These are phyloP conservation scores for Conus ventricosus DNA, from an alignment of 1,140 invertebrate species.

Conservation along the genomic window DNA sequence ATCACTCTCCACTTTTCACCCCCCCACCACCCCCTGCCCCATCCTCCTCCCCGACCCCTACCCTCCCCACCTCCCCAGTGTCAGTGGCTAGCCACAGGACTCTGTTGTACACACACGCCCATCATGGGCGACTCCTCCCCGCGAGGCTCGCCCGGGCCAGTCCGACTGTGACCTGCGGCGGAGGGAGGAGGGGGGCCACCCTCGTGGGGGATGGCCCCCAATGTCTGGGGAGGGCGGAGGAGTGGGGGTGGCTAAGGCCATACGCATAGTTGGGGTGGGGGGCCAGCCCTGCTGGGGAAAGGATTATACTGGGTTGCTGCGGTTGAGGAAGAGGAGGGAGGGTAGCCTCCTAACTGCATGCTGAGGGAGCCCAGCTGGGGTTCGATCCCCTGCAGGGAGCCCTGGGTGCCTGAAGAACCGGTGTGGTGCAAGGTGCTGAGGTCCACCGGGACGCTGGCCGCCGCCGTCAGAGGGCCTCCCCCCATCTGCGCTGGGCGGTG, in stretches of 20 bases:
- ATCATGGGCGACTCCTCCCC: slow-evolving; percentile 88
- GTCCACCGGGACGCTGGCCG: slow-evolving; percentile 1
- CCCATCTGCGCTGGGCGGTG: neutral
- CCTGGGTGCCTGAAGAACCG: neutral
- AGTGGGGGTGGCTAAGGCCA: slow-evolving; percentile 38
- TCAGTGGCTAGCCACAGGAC: slow-evolving; percentile 84
- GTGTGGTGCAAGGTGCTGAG: slow-evolving; percentile 19
- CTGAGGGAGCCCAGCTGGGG: slow-evolving; percentile 69
- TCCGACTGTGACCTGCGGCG: slow-evolving; percentile 48
- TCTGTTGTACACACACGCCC: slow-evolving; percentile 89
- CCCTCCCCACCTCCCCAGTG: slow-evolving; percentile 26
- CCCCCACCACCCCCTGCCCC: neutral
- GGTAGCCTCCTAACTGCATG: slow-evolving; percentile 73
- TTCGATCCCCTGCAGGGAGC: slow-evolving; percentile 30
- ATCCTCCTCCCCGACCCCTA: neutral
- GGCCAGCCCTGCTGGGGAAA: slow-evolving; percentile 58
- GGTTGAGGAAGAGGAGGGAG: slow-evolving; percentile 27
- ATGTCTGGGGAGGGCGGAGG: slow-evolving; percentile 43
- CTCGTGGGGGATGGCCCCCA: slow-evolving; percentile 26
- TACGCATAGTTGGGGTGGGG: slow-evolving; percentile 54
- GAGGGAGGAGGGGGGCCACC: slow-evolving; percentile 27
- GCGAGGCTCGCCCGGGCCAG: slow-evolving; percentile 64
- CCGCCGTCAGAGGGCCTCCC: neutral
- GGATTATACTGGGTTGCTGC: slow-evolving; percentile 47
- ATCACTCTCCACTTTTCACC: neutral